phyloP scores from a whole-genome alignment of 2,797 vertebrate genomes.

The Rachycentron canadum region DNA sequence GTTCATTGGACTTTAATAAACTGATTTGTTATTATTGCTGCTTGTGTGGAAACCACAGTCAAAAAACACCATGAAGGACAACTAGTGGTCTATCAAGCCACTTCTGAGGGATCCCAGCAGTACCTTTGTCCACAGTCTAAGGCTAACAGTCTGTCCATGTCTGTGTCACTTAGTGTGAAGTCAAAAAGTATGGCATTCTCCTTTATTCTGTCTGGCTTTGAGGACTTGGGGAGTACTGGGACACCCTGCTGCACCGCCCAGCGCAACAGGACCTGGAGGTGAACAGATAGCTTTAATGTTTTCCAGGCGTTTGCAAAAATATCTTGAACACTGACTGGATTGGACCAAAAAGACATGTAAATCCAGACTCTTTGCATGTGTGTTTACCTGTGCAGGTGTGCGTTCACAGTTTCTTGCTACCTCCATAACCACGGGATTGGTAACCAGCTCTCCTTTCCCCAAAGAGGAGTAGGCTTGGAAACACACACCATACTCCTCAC shows the following conservation, averaged over 20 bases:
- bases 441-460: conserved; percentile 82
- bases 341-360: neutral
- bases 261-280: conserved; percentile 81
- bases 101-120: conserved; percentile 85
- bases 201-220: conserved; percentile 76
- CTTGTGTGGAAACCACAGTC: neutral
- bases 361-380: neutral
- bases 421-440: conserved; percentile 75
- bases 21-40: no score
- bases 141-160: conserved; percentile 79
- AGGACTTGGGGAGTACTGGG: conserved; percentile 87
- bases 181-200: conserved; percentile 84
- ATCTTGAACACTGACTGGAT: neutral
- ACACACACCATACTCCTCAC: conserved; percentile 81
- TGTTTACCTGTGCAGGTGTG: conserved; percentile 84
- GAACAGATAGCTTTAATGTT: neutral
- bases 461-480: conserved; percentile 89
- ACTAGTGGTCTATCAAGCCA: conserved; percentile 70
- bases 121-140: conserved; percentile 83
- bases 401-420: conserved; percentile 75
- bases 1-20: neutral
- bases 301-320: neutral
- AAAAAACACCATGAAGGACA: neutral
- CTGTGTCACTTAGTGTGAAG: conserved; percentile 79
- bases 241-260: conserved; percentile 88